Percentiles rank a stretch among this genome's conserved stretches.
These are phyloP conservation scores for Barbus barbus DNA, from an alignment of 2,113 vertebrate species.

Conservation along the genomic window DNA sequence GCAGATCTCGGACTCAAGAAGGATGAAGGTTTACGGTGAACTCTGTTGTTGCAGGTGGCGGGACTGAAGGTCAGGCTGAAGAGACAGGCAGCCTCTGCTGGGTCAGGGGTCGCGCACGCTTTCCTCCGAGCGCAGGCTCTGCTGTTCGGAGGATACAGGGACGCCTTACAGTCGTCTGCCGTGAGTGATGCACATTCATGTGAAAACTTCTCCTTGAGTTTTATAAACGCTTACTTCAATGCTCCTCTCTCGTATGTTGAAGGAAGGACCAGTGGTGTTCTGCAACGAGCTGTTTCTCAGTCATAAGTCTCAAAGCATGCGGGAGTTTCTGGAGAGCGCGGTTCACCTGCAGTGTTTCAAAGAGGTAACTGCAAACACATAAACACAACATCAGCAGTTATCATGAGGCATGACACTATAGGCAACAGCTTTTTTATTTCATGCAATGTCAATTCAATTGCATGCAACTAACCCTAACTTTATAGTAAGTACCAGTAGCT, in stretches of 20 bases:
- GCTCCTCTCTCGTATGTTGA: background rate
- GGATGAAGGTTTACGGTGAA: background rate
- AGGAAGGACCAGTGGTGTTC: slow-evolving; percentile 79
- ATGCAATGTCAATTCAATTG: background rate
- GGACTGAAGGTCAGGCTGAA: slow-evolving; percentile 80
- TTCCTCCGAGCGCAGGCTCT: slow-evolving; percentile 85
- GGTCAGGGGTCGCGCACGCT: slow-evolving; percentile 82
- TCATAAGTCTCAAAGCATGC: slow-evolving; percentile 78
- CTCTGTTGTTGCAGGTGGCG: slow-evolving; percentile 71
- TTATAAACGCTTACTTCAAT: background rate
- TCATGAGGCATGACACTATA: background rate
- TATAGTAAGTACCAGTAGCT: no score
- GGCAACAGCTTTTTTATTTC: background rate
- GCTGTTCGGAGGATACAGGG: slow-evolving; percentile 86
- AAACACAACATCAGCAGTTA: background rate
- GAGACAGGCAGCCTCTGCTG: slow-evolving; percentile 78
- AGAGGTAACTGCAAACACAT: slow-evolving; percentile 72
- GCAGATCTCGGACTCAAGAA: background rate
- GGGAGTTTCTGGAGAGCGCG: slow-evolving; percentile 80
- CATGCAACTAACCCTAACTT: no score
- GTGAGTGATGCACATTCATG: slow-evolving; percentile 51
- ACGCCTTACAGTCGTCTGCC: slow-evolving; percentile 71
- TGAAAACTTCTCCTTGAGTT: background rate
- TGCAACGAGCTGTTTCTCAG: slow-evolving; percentile 80
- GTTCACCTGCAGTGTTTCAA: slow-evolving; percentile 89